Base-by-base conservation (phyloP, 2,797 vertebrate genomes). In the Xenopus petersii region DNA sequence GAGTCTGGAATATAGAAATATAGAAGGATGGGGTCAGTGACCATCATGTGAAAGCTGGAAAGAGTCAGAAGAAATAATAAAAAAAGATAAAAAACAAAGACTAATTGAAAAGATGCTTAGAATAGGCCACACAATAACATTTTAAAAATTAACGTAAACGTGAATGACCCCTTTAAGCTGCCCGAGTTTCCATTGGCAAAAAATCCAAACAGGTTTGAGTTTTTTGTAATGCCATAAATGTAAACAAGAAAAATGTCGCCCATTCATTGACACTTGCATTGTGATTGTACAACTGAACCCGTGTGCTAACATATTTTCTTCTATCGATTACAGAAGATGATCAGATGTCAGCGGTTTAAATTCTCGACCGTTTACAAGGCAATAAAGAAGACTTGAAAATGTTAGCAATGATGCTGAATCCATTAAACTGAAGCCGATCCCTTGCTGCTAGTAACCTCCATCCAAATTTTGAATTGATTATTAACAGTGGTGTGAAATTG, bases 261-360 rank as follows among this genome's bases (percentile, higher is more conserved):
- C 2, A 7, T 17, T n/a, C 16, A 4, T 56, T 16, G 13, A 0
- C 16, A 3, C 55, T 56, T 16, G 8, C 16, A 9, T 56, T 56
- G 8, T 16, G 13, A 5, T 56, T 7, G 6, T 16, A 4, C 15
- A 7, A 16, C 7, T 16, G 13, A 17, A 16, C 9, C 2, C 13
- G 7, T 15, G 3, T 12, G 24, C 2, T 33, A 63, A 63, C 61
- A 13, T 63, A 36, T 42, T 69, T 68, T 66, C 26, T 16, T 55
- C 68, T 84, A 11, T 0, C 86, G 81, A 26, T 90, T 90, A 54
- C 91, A 98, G 97, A 97, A 86, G 95, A 89, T 48, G 91, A 98
- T 81, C 97, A 98, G 83, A 94, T 98, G 21, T 98, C 97, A 11
- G 95, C 97, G 4, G 97, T 98, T 79, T 98, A 91, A 60, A 86